Percentiles rank a stretch among this genome's conserved stretches.
phyloP scores from a whole-genome alignment of 1,140 invertebrate species.

The Zaprionus davidi region DNA sequence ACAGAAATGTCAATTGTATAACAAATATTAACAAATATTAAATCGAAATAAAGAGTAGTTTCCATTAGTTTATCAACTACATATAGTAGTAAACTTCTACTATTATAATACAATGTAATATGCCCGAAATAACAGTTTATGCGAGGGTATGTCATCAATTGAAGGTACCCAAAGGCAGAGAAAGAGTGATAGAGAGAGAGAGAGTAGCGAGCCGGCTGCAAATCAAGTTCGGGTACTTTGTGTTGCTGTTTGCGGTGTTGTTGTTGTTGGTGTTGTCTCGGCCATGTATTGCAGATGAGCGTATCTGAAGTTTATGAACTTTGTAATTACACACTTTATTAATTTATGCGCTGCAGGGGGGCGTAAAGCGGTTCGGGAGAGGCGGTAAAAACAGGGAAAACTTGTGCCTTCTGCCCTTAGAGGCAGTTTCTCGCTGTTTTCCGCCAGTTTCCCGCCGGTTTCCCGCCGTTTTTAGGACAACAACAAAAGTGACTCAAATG shows the following conservation, averaged over 20 bases:
- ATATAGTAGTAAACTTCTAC: too few species aligned
- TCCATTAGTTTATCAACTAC: background rate
- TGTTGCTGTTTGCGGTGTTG: slow-evolving; percentile 17
- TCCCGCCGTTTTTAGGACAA: slow-evolving; percentile 6
- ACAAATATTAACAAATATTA: too few species aligned
- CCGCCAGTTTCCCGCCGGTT: background rate
- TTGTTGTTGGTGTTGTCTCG: slow-evolving; percentile 31
- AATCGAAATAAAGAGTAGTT: background rate
- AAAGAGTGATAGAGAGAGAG: background rate
- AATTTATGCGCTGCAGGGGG: slow-evolving; percentile 77
- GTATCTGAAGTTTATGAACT: slow-evolving; percentile 78
- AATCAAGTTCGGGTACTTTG: slow-evolving; percentile 37
- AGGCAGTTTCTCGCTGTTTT: slow-evolving; percentile 4
- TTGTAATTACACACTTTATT: slow-evolving; percentile 83
- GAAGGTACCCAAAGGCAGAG: slow-evolving; percentile 5
- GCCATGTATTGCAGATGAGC: slow-evolving; percentile 71
- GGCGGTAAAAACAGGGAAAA: slow-evolving; percentile 21
- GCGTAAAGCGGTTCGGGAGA: slow-evolving; percentile 6
- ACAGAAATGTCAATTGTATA: too few species aligned
- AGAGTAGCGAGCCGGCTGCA: background rate
- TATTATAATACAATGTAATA: background rate
- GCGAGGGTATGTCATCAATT: slow-evolving; percentile 14
- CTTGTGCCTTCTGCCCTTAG: slow-evolving; percentile 31
- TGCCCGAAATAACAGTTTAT: background rate
- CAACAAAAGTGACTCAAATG: slow-evolving; percentile 27